These are phyloP conservation scores for Nomada goodeniana DNA, from an alignment of 2,888 invertebrate genomes.

Conservation along the genomic window DNA sequence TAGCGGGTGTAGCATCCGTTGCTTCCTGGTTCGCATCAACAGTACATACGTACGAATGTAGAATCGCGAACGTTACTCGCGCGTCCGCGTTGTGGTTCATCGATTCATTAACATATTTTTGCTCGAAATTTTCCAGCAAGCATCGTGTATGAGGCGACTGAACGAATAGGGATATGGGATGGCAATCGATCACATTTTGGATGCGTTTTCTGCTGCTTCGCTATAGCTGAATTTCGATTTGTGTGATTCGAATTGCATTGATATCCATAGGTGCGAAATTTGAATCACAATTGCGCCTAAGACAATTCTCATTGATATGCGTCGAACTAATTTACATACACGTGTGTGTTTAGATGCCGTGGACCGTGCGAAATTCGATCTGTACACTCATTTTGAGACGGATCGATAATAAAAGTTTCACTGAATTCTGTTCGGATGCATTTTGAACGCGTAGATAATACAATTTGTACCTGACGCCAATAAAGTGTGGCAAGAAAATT, in stretches of 20 bases:
- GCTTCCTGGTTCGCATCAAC: constrained; percentile 58
- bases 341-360: background rate
- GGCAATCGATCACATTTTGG: constrained; percentile 35
- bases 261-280: constrained; percentile 18
- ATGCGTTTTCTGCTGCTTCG: constrained; percentile 16
- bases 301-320: constrained; percentile 1
- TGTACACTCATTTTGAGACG: no score
- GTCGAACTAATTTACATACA: background rate
- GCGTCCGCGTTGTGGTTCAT: background rate
- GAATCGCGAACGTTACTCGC: constrained; percentile 26
- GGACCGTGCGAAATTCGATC: no score
- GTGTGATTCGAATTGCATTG: constrained; percentile 54
- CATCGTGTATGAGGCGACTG: background rate
- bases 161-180: constrained; percentile 28
- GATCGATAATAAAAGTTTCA: no score
- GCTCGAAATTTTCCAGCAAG: background rate
- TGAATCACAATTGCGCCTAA: background rate
- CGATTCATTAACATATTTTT: background rate
- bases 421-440: no score
- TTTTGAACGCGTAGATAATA: no score
- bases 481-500: no score
- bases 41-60: constrained; percentile 37
- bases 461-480: no score
- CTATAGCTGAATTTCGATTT: constrained; percentile 45
- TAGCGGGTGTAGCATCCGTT: constrained; percentile 72